Evolutionary conservation across 2,113 vertebrate genomes (phyloP).

Genomic region (Montifringilla adamsi): DNA sequence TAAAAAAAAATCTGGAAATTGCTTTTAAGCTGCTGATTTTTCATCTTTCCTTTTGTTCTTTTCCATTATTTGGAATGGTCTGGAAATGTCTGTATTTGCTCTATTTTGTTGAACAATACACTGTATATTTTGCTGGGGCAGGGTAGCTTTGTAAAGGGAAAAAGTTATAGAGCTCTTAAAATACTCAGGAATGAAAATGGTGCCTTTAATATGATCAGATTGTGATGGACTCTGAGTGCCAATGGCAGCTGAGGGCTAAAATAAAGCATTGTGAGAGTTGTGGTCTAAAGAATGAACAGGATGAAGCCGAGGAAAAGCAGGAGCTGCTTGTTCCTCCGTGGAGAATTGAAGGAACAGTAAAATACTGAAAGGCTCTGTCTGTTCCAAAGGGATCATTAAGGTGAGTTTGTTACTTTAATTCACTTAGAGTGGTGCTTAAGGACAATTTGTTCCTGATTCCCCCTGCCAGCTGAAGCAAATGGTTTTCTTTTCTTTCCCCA

Average conservation of each 20-base stretch:
- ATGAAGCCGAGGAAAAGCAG: neutral
- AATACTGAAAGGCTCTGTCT: neutral
- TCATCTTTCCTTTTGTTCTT: neutral
- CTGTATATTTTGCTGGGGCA: neutral
- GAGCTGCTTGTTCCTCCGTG: neutral
- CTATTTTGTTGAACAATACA: neutral
- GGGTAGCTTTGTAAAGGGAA: neutral
- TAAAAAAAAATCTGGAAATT: neutral
- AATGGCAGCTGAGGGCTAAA: neutral
- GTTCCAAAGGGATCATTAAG: neutral
- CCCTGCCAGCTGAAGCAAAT: neutral
- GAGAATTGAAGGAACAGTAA: neutral
- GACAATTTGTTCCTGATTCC: constrained; percentile 5
- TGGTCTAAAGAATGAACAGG: neutral
- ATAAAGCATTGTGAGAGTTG: neutral
- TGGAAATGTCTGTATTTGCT: neutral
- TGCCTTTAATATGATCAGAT: neutral
- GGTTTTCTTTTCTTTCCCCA: neutral
- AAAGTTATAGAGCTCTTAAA: neutral
- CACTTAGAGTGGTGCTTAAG: neutral
- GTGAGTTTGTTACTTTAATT: constrained; percentile 44
- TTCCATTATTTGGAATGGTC: neutral
- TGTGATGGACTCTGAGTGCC: neutral
- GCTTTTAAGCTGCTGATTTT: neutral
- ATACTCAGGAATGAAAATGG: neutral